Evolutionary conservation across 2,113 vertebrate genomes (phyloP).

Genomic region (Cinclus cinclus): DNA sequence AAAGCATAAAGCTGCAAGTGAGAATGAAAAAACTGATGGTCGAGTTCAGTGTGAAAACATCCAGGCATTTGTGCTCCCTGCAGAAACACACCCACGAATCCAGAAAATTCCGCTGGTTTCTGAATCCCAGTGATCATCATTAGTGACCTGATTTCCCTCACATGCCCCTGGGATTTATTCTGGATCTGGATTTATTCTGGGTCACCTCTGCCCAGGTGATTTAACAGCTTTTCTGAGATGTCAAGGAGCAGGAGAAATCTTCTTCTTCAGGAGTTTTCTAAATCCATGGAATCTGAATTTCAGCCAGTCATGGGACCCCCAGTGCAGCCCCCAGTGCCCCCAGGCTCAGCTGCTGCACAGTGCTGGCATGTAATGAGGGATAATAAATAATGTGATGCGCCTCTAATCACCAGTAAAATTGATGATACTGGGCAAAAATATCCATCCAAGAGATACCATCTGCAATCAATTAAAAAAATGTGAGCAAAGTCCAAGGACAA

Average conservation of each 20-base stretch:
- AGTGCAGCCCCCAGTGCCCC: neutral
- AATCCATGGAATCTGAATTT: neutral
- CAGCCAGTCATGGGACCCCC: neutral
- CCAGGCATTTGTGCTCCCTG: neutral
- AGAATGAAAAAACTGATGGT: neutral
- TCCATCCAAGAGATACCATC: neutral
- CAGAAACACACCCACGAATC: neutral
- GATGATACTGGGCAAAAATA: neutral
- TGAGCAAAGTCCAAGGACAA: neutral
- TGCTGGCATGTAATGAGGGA: rapidly evolving
- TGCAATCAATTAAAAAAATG: rapidly evolving
- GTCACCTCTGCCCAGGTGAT: neutral
- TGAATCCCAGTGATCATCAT: neutral
- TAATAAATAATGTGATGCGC: rapidly evolving
- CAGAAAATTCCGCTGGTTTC: neutral
- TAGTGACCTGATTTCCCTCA: neutral
- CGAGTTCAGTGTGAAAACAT: neutral
- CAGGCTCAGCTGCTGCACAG: rapidly evolving
- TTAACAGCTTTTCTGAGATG: neutral
- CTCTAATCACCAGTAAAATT: neutral
- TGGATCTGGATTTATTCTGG: neutral
- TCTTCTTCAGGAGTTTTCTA: neutral
- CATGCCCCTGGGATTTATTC: neutral
- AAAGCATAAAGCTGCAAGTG: neutral
- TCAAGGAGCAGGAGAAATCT: neutral